A percentile compares a stretch with the other conserved stretches of the same genome.
Conservation (phyloP, 2,888 invertebrate genomes). For the Lamproptera curius region DNA sequence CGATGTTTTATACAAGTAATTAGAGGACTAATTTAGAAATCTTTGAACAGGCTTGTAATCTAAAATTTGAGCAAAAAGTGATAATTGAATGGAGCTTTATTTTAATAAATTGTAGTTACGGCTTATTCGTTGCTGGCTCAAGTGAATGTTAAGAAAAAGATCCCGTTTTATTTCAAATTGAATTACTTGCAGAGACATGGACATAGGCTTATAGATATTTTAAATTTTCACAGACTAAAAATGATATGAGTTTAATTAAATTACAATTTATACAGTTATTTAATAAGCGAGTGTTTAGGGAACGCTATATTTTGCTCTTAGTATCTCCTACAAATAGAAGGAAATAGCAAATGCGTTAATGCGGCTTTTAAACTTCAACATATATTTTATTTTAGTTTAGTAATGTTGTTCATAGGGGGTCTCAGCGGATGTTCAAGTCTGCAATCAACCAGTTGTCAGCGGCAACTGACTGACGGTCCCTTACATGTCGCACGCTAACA, state of each 20-base stretch:
- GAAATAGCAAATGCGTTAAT: background rate
- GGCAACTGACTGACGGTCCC: background rate
- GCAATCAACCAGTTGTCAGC: background rate
- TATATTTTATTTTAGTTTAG: background rate
- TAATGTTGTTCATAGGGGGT: background rate
- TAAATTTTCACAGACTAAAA: background rate
- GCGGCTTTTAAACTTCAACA: background rate
- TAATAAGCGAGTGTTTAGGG: background rate
- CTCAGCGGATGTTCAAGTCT: constrained; percentile 8
- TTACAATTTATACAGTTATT: background rate
- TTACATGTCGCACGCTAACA: constrained; percentile 4
- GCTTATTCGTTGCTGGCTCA: background rate
- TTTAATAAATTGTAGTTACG: too few relatives aligned
- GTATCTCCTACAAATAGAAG: background rate
- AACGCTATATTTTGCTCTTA: background rate
- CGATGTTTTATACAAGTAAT: background rate
- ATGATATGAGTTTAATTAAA: background rate
- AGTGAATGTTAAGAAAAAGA: background rate
- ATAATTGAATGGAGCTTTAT: too few relatives aligned
- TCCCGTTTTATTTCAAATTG: background rate
- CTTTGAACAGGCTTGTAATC: background rate
- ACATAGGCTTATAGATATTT: background rate
- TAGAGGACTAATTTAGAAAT: background rate
- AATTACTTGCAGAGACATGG: background rate
- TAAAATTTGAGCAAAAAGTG: background rate